A percentile compares a stretch with the other conserved stretches of the same genome.
phyloP scores from a whole-genome alignment of 2,888 invertebrate genomes.

The Ormyrus rosae region DNA sequence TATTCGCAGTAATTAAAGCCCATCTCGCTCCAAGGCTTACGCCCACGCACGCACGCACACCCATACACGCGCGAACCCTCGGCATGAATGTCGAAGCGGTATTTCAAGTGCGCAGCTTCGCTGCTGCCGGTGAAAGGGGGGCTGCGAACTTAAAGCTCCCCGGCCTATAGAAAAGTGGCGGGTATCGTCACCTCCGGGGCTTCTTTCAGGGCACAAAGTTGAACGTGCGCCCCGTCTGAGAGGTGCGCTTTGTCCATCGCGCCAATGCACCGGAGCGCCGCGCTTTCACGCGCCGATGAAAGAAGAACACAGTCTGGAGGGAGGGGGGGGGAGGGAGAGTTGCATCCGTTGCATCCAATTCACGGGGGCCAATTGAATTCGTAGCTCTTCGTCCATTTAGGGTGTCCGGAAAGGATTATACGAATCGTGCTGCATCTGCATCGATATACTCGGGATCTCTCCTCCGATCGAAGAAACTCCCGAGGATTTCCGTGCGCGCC shows the following conservation, averaged over 20 bases:
- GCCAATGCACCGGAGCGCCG: slow-evolving; percentile 24
- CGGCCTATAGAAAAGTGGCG: too few relatives aligned
- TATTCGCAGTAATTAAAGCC: too few relatives aligned
- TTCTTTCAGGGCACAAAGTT: neutral
- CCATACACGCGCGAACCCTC: too few relatives aligned
- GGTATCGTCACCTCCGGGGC: too few relatives aligned
- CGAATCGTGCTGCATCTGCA: slow-evolving; percentile 71
- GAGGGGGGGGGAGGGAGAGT: neutral
- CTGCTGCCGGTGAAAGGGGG: too few relatives aligned
- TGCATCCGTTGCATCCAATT: slow-evolving; percentile 45
- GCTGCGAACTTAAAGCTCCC: too few relatives aligned
- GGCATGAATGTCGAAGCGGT: too few relatives aligned
- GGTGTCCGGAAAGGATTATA: slow-evolving; percentile 73
- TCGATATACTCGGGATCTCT: slow-evolving; percentile 57
- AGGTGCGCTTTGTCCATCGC: slow-evolving; percentile 1
- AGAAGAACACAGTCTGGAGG: neutral
- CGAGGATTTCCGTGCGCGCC: slow-evolving; percentile 12
- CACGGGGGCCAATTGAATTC: slow-evolving; percentile 71
- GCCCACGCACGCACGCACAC: too few relatives aligned
- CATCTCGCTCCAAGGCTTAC: too few relatives aligned
- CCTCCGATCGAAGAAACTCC: slow-evolving; percentile 19
- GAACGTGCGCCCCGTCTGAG: neutral
- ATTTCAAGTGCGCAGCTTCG: too few relatives aligned
- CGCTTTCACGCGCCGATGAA: neutral
- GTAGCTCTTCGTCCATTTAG: slow-evolving; percentile 71